phyloP scores from a whole-genome alignment of 23 tunicate genomes.

The Styela clava region DNA sequence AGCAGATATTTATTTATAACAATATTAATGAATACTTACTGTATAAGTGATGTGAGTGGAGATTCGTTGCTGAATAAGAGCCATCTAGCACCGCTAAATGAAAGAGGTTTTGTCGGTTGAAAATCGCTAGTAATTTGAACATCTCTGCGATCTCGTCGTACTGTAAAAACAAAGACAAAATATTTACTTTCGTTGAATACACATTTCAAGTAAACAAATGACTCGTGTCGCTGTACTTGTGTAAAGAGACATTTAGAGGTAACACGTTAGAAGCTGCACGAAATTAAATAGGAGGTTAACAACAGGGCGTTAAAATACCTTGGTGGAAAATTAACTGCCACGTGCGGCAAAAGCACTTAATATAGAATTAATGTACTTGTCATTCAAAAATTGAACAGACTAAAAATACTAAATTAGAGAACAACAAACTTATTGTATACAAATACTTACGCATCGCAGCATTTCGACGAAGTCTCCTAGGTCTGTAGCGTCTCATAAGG shows the following conservation, averaged over 20 bases:
- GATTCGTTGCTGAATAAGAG: background rate
- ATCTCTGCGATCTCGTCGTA: background rate
- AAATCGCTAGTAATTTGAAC: background rate
- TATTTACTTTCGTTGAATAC: background rate
- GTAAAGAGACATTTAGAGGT: background rate
- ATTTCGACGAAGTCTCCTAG: conserved; percentile 7
- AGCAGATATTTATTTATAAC: background rate
- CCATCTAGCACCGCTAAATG: background rate
- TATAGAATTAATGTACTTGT: too few species aligned
- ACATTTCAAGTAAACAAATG: background rate
- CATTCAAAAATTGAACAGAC: too few species aligned
- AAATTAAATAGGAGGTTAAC: background rate
- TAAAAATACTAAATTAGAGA: too few species aligned
- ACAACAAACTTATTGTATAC: too few species aligned
- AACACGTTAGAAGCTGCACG: background rate
- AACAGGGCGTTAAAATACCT: too few species aligned
- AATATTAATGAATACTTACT: conserved; percentile 5
- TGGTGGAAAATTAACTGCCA: too few species aligned
- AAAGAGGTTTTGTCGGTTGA: background rate
- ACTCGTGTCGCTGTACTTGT: background rate
- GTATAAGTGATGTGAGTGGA: background rate
- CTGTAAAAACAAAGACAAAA: background rate
- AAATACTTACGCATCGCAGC: conserved; percentile 14
- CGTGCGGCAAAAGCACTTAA: too few species aligned
- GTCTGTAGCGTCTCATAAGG: background rate